Percentiles rank a stretch among this genome's conserved stretches.
phyloP scores from a whole-genome alignment of 2,797 vertebrate genomes.

The Syndactyla subalaris region DNA sequence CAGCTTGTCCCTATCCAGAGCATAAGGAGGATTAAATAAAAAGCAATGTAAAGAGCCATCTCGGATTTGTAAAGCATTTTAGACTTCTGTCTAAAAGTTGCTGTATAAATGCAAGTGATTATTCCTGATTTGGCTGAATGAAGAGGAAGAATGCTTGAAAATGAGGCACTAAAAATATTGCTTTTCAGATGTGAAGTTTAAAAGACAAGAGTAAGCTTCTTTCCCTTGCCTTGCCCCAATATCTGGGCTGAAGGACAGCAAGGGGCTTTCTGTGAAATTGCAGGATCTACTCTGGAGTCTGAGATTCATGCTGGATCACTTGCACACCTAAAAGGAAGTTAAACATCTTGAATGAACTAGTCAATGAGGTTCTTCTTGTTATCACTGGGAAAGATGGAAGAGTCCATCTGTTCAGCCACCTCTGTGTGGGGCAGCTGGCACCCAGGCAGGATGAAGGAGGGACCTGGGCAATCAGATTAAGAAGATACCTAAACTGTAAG shows the following conservation, averaged over 20 bases:
- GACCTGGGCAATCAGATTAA: neutral
- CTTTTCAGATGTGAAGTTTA: neutral
- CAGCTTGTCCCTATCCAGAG: conserved; percentile 19
- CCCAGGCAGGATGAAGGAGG: neutral
- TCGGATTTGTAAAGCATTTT: conserved; percentile 21
- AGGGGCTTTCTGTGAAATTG: neutral
- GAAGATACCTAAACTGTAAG: neutral
- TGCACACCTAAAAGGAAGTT: neutral
- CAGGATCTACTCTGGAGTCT: neutral
- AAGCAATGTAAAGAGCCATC: conserved; percentile 9
- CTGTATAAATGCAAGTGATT: conserved; percentile 53
- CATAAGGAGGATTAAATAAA: conserved; percentile 5
- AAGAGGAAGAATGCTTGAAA: conserved; percentile 51
- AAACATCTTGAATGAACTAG: neutral
- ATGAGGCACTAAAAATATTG: conserved; percentile 55
- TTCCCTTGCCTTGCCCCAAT: accelerated
- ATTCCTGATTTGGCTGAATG: conserved; percentile 45
- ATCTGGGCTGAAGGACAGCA: neutral
- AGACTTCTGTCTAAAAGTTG: conserved; percentile 14
- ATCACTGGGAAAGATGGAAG: neutral
- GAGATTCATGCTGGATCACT: neutral
- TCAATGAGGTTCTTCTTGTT: neutral
- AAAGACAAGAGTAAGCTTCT: neutral
- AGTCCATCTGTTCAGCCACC: neutral
- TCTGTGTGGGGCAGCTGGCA: neutral